A percentile compares a stretch with the other conserved stretches of the same genome.
Conservation (phyloP, 2,888 invertebrate genomes). For the Xanthorhoe spadicearia region DNA sequence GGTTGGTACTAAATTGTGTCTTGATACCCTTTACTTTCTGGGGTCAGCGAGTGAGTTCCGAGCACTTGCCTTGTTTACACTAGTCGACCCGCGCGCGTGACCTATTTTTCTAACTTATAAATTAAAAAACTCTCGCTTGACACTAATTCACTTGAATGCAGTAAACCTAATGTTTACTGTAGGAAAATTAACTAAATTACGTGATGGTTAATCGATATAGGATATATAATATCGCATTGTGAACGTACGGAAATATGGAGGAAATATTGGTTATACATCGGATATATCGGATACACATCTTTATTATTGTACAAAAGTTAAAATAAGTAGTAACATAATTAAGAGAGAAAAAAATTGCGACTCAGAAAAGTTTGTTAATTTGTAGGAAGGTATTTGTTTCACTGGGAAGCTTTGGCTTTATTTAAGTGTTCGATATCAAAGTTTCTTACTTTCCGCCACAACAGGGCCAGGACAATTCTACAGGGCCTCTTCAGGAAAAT, state of each 20-base stretch:
- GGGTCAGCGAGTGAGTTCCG: background rate
- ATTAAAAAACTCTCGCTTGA: conserved; percentile 9
- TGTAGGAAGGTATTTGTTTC: background rate
- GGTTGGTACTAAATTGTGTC: background rate
- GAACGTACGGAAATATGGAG: too few relatives aligned
- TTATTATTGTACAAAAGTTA: too few relatives aligned
- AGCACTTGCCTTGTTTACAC: conserved; percentile 5
- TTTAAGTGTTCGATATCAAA: background rate
- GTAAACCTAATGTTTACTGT: background rate
- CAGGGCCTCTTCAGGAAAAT: background rate
- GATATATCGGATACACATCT: too few relatives aligned
- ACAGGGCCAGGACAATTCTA: too few relatives aligned
- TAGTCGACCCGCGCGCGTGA: conserved; percentile 6
- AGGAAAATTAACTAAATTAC: background rate
- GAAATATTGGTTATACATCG: too few relatives aligned
- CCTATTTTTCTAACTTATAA: conserved; percentile 18
- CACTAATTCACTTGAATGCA: background rate
- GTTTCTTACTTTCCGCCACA: background rate
- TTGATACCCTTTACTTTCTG: background rate
- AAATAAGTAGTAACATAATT: too few relatives aligned
- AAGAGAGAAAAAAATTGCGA: too few relatives aligned
- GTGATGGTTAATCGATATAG: too few relatives aligned
- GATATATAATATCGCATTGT: too few relatives aligned
- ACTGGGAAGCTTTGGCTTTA: background rate
- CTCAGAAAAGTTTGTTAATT: too few relatives aligned